phyloP scores from a whole-genome alignment of 2,797 vertebrate genomes.

The Botia kubotai region DNA sequence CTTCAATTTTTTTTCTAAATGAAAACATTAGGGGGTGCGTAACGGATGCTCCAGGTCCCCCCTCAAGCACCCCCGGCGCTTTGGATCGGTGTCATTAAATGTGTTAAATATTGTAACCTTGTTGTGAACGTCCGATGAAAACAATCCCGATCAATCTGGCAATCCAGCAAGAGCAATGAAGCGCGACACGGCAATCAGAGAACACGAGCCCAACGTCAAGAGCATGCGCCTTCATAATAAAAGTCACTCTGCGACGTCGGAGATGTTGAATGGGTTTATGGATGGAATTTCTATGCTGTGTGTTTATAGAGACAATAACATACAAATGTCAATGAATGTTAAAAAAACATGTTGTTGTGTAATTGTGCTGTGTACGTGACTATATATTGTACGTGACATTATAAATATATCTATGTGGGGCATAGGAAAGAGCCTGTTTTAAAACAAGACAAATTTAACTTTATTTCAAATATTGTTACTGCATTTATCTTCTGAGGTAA shows the following conservation, averaged over 20 bases:
- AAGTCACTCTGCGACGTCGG: constrained; percentile 4
- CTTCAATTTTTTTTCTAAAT: not conserved
- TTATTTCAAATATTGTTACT: too few relatives aligned
- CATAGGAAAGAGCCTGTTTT: too few relatives aligned
- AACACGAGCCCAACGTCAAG: not conserved
- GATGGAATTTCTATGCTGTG: too few relatives aligned
- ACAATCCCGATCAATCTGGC: constrained; percentile 32
- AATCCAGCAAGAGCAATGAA: constrained; percentile 10
- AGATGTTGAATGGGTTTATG: too few relatives aligned
- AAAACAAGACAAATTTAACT: too few relatives aligned
- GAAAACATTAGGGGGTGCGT: not conserved
- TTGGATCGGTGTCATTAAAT: constrained; percentile 36
- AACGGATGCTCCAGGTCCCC: not conserved
- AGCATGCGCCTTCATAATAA: constrained; percentile 31
- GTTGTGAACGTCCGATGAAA: constrained; percentile 42
- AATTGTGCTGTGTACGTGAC: too few relatives aligned
- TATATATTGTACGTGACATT: too few relatives aligned
- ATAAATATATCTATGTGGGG: too few relatives aligned
- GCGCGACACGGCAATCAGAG: not conserved
- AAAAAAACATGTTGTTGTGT: too few relatives aligned
- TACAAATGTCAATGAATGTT: too few relatives aligned
- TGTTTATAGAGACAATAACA: too few relatives aligned
- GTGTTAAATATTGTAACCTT: constrained; percentile 46
- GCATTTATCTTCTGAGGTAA: too few relatives aligned
- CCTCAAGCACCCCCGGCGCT: constrained; percentile 12